Conservation (phyloP, 2,888 invertebrate species). For the Acanthopleura granulata region DNA sequence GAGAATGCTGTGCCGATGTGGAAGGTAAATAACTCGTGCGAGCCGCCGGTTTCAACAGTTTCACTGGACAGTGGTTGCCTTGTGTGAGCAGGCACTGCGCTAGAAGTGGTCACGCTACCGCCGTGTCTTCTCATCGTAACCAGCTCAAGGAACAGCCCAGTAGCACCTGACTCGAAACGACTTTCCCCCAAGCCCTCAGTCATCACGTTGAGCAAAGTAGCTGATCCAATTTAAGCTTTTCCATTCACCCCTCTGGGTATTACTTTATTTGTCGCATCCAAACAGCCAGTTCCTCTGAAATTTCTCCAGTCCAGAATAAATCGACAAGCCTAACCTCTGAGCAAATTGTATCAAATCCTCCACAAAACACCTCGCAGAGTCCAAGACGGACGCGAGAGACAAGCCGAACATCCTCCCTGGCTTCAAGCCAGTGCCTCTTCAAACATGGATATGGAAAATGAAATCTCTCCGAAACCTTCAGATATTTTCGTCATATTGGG, state of each 20-base stretch:
- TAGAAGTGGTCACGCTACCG: too few relatives aligned
- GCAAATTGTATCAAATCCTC: neutral
- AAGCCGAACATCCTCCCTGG: neutral
- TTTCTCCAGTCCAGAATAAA: neutral
- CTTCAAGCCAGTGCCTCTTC: neutral
- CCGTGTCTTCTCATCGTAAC: too few relatives aligned
- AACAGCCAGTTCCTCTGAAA: neutral
- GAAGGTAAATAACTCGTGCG: too few relatives aligned
- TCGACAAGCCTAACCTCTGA: neutral
- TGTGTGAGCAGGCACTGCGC: too few relatives aligned
- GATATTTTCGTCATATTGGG: neutral
- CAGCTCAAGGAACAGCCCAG: too few relatives aligned
- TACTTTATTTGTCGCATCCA: neutral
- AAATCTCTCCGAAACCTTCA: neutral
- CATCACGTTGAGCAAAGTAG: neutral
- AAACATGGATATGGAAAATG: neutral
- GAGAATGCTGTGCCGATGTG: too few relatives aligned
- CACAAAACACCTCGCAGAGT: neutral
- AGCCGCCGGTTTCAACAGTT: too few relatives aligned
- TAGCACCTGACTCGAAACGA: too few relatives aligned
- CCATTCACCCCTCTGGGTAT: neutral
- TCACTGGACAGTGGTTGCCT: too few relatives aligned
- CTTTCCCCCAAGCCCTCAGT: too few relatives aligned
- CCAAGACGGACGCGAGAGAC: neutral
- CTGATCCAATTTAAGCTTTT: neutral